These are phyloP conservation scores for Eremophila alpestris DNA, from an alignment of 2,797 vertebrate species.

Conservation along the genomic window DNA sequence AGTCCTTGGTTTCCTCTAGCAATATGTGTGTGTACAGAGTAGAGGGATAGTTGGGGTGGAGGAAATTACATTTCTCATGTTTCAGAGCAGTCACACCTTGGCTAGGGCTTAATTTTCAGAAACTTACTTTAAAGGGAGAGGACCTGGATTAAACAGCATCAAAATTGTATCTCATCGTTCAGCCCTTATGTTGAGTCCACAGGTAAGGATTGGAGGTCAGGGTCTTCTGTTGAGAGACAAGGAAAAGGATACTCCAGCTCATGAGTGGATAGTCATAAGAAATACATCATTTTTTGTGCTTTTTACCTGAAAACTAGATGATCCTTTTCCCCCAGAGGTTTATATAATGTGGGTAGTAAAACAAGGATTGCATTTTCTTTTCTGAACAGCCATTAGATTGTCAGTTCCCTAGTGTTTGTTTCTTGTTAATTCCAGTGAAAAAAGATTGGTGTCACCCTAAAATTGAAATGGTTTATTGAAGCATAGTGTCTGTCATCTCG, in stretches of 20 bases:
- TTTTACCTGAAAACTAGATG: not conserved
- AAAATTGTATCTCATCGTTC: not conserved
- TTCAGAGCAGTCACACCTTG: not conserved
- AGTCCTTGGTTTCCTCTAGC: not conserved
- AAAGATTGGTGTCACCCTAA: slow-evolving; percentile 55
- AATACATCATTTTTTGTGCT: not conserved
- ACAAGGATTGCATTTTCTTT: slow-evolving; percentile 26
- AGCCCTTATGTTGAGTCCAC: not conserved
- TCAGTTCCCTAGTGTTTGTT: not conserved
- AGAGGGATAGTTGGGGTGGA: not conserved
- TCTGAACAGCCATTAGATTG: not conserved
- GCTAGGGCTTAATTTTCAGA: not conserved
- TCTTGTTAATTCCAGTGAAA: slow-evolving; percentile 28
- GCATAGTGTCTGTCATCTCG: slow-evolving; percentile 67
- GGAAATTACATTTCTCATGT: accelerated
- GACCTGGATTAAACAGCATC: not conserved
- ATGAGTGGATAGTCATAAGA: not conserved
- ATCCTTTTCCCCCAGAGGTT: not conserved
- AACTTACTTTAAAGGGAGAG: not conserved
- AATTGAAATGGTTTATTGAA: slow-evolving; percentile 46
- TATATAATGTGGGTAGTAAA: not conserved
- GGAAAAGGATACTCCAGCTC: not conserved
- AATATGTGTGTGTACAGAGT: accelerated
- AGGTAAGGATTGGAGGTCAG: not conserved
- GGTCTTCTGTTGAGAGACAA: not conserved